Conservation (phyloP, 2,797 vertebrate genomes). For the Esox lucius region DNA sequence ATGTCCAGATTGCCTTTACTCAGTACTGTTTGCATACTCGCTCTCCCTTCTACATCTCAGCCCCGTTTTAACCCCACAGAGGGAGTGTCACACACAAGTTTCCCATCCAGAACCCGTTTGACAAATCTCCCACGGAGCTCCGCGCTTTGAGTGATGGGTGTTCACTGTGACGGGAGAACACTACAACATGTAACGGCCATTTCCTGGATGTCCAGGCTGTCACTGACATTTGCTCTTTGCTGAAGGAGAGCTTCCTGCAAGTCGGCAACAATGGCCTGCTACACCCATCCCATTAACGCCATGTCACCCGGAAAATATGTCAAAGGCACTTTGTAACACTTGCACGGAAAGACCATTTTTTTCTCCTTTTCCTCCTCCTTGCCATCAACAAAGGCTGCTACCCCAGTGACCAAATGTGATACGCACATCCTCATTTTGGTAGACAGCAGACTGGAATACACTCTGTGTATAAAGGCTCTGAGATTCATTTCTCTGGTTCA, state of each 20-base stretch:
- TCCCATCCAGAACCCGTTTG: not conserved
- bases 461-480: constrained; percentile 4
- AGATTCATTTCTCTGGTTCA: constrained; percentile 28
- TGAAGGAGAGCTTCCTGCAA: not conserved
- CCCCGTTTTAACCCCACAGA: not conserved
- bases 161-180: not conserved
- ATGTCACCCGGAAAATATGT: no score
- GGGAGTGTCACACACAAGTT: not conserved
- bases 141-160: not conserved
- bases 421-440: not conserved
- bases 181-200: constrained; percentile 7
- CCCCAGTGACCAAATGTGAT: not conserved
- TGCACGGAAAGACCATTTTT: no score
- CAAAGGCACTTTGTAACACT: no score
- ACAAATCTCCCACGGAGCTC: not conserved
- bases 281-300: no score
- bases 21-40: not conserved
- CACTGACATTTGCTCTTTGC: constrained; percentile 30
- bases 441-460: not conserved
- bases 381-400: not conserved
- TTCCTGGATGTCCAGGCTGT: not conserved
- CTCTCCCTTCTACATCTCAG: not conserved
- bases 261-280: no score
- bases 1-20: not conserved
- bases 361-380: not conserved